These are phyloP conservation scores for Sesia apiformis DNA, from an alignment of 2,888 invertebrate genomes.

Conservation along the genomic window DNA sequence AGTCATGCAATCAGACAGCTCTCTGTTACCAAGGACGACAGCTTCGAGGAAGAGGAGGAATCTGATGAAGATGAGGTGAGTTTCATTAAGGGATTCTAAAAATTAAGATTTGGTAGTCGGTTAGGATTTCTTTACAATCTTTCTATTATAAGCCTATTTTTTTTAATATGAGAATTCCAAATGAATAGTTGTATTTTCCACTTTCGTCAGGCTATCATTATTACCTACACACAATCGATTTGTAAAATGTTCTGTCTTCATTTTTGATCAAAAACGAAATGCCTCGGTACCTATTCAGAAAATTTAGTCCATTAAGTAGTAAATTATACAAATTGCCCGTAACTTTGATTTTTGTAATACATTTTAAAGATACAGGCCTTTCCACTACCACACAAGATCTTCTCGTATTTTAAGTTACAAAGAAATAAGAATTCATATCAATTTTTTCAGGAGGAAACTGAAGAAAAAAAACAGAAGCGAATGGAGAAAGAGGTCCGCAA, in stretches of 20 bases:
- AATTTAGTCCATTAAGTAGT: not conserved
- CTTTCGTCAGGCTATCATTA: too few relatives aligned
- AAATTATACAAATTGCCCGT: not conserved
- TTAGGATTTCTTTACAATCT: too few relatives aligned
- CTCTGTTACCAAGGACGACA: slow-evolving; percentile 67
- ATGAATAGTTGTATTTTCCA: too few relatives aligned
- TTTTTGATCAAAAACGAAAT: too few relatives aligned
- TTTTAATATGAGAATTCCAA: too few relatives aligned
- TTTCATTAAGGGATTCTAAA: not conserved
- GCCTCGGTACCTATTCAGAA: too few relatives aligned
- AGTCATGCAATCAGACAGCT: slow-evolving; percentile 68
- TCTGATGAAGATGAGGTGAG: slow-evolving; percentile 71
- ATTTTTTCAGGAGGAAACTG: slow-evolving; percentile 64
- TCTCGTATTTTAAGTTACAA: not conserved
- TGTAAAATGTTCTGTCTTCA: too few relatives aligned
- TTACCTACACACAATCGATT: too few relatives aligned
- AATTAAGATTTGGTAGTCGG: too few relatives aligned
- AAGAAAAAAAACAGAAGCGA: slow-evolving; percentile 76
- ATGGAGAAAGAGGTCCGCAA: slow-evolving; percentile 76
- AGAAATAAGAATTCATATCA: not conserved
- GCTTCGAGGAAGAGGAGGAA: slow-evolving; percentile 70
- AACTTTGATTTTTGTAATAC: not conserved
- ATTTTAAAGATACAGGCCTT: not conserved
- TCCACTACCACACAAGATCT: too few relatives aligned
- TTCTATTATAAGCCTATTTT: too few relatives aligned